phyloP scores from a whole-genome alignment of 2,888 invertebrate genomes.

The Luperina testacea region DNA sequence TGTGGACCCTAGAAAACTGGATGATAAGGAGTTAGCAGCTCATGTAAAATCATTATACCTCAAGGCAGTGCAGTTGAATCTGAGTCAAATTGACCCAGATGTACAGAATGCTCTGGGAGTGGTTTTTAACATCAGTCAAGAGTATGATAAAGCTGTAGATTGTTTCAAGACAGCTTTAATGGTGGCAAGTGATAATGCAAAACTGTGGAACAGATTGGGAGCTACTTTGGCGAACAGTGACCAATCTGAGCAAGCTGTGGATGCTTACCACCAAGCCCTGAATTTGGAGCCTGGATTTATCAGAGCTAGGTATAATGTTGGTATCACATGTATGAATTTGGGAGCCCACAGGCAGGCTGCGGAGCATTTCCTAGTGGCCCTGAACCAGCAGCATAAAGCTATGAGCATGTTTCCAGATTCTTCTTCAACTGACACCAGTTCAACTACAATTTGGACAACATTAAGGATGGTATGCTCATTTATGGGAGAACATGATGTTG shows the following conservation, averaged over 20 bases:
- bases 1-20: slow-evolving; percentile 82
- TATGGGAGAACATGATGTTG: slow-evolving; percentile 92
- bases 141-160: slow-evolving; percentile 98
- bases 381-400: slow-evolving; percentile 96
- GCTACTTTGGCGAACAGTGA: slow-evolving; percentile 99
- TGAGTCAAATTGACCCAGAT: slow-evolving; percentile 95
- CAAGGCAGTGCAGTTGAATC: slow-evolving; percentile 94
- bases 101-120: slow-evolving; percentile 98
- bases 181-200: slow-evolving; percentile 94
- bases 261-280: slow-evolving; percentile 97
- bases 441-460: slow-evolving; percentile 98
- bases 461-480: slow-evolving; percentile 96
- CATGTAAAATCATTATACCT: slow-evolving; percentile 94
- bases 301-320: slow-evolving; percentile 98
- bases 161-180: slow-evolving; percentile 97
- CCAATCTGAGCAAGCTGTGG: slow-evolving; percentile 98
- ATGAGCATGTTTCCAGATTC: slow-evolving; percentile 81
- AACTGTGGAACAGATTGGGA: slow-evolving; percentile 99
- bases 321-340: slow-evolving; percentile 99
- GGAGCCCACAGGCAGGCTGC: slow-evolving; percentile 98
- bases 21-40: slow-evolving; percentile 87
- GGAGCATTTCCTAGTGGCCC: slow-evolving; percentile 97
- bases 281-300: slow-evolving; percentile 98
- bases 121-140: slow-evolving; percentile 97
- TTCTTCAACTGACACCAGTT: slow-evolving; percentile 90